Evolutionary conservation across 2,797 vertebrate genomes (phyloP), one percentile per base, ranked within the genome.

Genomic region (Bovichtus variegatus): DNA sequence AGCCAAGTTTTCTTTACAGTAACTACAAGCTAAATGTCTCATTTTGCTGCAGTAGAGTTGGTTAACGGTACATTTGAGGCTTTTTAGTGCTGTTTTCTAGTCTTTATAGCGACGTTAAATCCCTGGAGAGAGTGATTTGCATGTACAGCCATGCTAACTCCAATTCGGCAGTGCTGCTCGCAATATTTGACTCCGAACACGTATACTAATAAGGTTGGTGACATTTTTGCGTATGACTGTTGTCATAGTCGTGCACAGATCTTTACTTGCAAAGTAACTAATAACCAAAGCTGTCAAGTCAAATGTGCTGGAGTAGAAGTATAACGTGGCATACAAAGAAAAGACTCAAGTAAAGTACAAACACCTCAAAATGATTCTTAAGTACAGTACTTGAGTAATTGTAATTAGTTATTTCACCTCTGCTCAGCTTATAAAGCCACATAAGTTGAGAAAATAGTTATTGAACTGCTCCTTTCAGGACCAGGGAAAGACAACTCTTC

Each of bases 51-150:
- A 8, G 4, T 8, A 19, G 3, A 15, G 55, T n/a, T 41, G 4
- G 6, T 25, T 51, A 61, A 12, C 4, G 1, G 2, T 13, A 13
- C 25, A 3, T 16, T 0, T 9, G 4, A 0, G 2, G 3, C 18
- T 13, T 27, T 40, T 21, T 11, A n/a, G 2, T 19, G n/a, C 13
- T 8, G 15, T 44, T 67, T 18, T 16, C 4, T 50, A 1, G 0
- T 34, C 18, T 65, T 78, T 12, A 58, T 11, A 16, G 2, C 2
- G 5, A 36, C 34, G 5, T 62, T 34, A 18, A 54, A 41, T 51
- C 2, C 1, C 18, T 11, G 9, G 2, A 58, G 2, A 0, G 11
- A 23, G 4, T 3, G 2, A 21, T 18, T 70, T 4, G 0, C 12
- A n/a, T 58, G 40, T 11, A 2, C 3, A 31, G 1, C 2, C 2